phyloP scores from a whole-genome alignment of 2,113 vertebrate species.

The Bucco capensis region DNA sequence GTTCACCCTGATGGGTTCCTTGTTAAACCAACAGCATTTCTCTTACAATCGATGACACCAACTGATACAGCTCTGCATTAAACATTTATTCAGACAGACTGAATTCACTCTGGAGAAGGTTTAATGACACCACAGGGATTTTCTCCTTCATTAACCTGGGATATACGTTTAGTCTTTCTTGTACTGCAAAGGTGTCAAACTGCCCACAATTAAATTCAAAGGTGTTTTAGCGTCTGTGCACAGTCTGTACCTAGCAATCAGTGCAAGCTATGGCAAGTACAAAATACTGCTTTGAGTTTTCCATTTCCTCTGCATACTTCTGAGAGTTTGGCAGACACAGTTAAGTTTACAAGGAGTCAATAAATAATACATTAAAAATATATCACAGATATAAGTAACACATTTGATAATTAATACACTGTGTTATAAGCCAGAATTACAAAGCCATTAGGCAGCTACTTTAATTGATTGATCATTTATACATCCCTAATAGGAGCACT shows the following conservation, averaged over 20 bases:
- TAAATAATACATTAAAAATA: neutral
- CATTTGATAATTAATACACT: neutral
- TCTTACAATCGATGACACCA: constrained; percentile 8
- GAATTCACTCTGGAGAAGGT: neutral
- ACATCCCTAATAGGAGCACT: neutral
- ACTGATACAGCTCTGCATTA: neutral
- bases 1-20: neutral
- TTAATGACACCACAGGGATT: constrained; percentile 26
- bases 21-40: neutral
- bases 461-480: neutral
- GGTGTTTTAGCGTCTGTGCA: neutral
- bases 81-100: constrained; percentile 28
- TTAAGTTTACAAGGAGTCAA: neutral
- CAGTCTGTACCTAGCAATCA: neutral
- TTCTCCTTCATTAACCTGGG: constrained; percentile 34
- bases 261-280: neutral
- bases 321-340: neutral
- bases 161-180: neutral
- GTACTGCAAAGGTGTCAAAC: neutral
- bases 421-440: neutral
- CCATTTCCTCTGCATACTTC: neutral
- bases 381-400: neutral
- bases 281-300: neutral
- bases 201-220: neutral
- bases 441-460: neutral